These are phyloP conservation scores for Philypnodon macrostomus DNA, from an alignment of 2,797 vertebrate genomes.

Conservation along the genomic window DNA sequence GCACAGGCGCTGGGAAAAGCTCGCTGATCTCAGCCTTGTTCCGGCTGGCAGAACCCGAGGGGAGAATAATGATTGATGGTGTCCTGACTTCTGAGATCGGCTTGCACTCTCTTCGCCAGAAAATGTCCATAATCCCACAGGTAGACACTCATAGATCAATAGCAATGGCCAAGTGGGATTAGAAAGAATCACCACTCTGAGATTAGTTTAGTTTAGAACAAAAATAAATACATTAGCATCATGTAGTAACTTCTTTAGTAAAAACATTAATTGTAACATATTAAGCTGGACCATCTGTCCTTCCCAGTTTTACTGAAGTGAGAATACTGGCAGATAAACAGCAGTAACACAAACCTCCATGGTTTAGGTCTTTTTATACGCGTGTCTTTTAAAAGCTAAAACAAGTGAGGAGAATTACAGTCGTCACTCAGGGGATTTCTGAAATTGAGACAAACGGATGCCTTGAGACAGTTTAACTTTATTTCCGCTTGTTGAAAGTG, in stretches of 20 bases:
- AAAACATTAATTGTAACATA: not conserved
- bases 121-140: slow-evolving; percentile 97
- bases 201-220: not conserved
- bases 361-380: slow-evolving; percentile 61
- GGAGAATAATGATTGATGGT: slow-evolving; percentile 89
- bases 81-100: slow-evolving; percentile 88
- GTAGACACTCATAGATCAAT: slow-evolving; percentile 46
- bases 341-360: slow-evolving; percentile 70
- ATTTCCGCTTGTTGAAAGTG: slow-evolving; percentile 82
- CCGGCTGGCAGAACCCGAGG: slow-evolving; percentile 90
- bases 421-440: slow-evolving; percentile 77
- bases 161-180: slow-evolving; percentile 5
- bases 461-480: slow-evolving; percentile 78
- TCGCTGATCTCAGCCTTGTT: slow-evolving; percentile 94
- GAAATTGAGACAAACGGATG: slow-evolving; percentile 77
- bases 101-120: slow-evolving; percentile 89
- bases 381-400: slow-evolving; percentile 65
- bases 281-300: slow-evolving; percentile 18
- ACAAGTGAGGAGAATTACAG: slow-evolving; percentile 77
- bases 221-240: not conserved
- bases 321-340: slow-evolving; percentile 68
- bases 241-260: not conserved
- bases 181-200: not conserved
- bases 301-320: slow-evolving; percentile 40
- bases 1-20: slow-evolving; percentile 94